Evolutionary conservation across 1,140 invertebrate species (phyloP).

Genomic region (Onthophagus taurus): DNA sequence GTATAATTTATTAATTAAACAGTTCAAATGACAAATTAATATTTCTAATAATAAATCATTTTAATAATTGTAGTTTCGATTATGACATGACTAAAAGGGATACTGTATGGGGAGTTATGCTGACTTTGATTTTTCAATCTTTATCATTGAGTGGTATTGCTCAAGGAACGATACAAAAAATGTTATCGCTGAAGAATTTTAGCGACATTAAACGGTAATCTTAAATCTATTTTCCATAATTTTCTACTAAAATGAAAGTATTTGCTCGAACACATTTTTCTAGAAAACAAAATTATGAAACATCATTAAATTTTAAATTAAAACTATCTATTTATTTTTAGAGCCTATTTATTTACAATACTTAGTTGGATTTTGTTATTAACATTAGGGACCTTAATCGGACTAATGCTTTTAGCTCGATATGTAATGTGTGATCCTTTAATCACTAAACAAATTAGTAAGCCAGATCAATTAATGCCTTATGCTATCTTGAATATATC

Average conservation of each 20-base stretch:
- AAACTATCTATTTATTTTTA: no score
- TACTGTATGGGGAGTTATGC: conserved; percentile 45
- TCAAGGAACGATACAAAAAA: conserved; percentile 50
- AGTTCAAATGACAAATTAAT: no score
- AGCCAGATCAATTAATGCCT: conserved; percentile 45
- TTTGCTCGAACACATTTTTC: no score
- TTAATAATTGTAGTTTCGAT: conserved; percentile 4
- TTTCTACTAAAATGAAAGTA: no score
- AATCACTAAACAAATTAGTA: conserved; percentile 31
- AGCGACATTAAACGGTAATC: conserved; percentile 42
- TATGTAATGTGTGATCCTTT: conserved; percentile 56
- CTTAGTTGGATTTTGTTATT: no score
- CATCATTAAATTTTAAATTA: no score
- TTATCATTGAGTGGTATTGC: conserved; percentile 46
- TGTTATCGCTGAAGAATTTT: conserved; percentile 43
- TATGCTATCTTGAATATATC: conserved; percentile 51
- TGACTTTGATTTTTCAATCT: conserved; percentile 50
- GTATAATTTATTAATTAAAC: no score
- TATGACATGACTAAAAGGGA: conserved; percentile 43
- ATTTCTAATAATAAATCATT: background rate
- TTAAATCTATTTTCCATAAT: no score
- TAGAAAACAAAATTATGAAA: no score
- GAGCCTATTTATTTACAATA: no score
- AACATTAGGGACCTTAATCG: no score
- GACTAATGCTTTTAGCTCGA: conserved; percentile 48